Evolutionary conservation across 2,888 invertebrate species (phyloP).

Genomic region (Branchipolynoe longqiensis): DNA sequence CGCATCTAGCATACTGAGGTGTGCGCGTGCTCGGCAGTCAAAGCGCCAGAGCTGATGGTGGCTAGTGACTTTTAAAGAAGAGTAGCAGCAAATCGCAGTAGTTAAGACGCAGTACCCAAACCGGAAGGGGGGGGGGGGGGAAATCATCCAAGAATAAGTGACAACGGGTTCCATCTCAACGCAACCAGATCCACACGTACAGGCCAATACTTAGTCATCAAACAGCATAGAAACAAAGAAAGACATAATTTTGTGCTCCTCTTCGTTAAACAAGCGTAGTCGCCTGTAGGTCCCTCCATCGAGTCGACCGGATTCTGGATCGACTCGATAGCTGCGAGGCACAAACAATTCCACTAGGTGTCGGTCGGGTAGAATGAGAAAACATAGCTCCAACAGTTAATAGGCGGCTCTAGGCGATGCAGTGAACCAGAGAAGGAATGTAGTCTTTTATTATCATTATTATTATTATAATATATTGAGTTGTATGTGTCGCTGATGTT

Average conservation of each 20-base stretch:
- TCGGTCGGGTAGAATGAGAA: slow-evolving; percentile 7
- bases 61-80: not conserved
- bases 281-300: not conserved
- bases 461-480: too few relatives aligned
- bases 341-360: slow-evolving; percentile 55
- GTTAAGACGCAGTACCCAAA: too few relatives aligned
- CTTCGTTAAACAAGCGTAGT: not conserved
- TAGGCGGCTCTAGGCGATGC: slow-evolving; percentile 46
- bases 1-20: slow-evolving; percentile 24
- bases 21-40: not conserved
- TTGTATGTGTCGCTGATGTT: slow-evolving; percentile 42
- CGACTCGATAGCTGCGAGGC: slow-evolving; percentile 12
- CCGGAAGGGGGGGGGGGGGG: too few relatives aligned
- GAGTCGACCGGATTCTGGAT: not conserved
- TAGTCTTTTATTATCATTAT: too few relatives aligned
- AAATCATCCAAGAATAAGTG: too few relatives aligned
- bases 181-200: slow-evolving; percentile 42
- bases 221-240: slow-evolving; percentile 8
- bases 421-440: slow-evolving; percentile 55
- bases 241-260: slow-evolving; percentile 35
- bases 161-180: too few relatives aligned
- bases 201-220: slow-evolving; percentile 40
- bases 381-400: slow-evolving; percentile 49
- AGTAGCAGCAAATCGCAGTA: not conserved
- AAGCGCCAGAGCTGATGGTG: not conserved